Base-by-base conservation (phyloP, 2,797 vertebrate genomes). In the Hippocampus kuda region DNA sequence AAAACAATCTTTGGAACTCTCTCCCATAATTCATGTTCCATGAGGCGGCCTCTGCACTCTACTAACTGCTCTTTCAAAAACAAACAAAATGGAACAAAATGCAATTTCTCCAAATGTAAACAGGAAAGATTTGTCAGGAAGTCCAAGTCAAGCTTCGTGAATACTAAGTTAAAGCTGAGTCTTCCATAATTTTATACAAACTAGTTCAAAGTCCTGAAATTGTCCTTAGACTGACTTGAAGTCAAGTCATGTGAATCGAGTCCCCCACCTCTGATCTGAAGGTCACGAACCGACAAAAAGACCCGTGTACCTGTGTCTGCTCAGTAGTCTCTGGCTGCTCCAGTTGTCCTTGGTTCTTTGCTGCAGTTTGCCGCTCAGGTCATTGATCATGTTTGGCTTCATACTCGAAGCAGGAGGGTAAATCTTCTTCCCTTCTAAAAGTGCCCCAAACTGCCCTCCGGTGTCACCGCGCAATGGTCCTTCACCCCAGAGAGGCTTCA, bases 321-420 rank as follows among this genome's bases (percentile, higher is more conserved):
- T 90, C 85, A 70, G 87, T 20, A 84, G 85, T 56, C 89, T 83
- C 84, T 92, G 91, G 84, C 87, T 86, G 81, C 89, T 88, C 91
- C 91, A 92, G 85, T 75, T 89, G 60, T 90, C 87, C 73, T 86
- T 90, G 79, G 85, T 90, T 67, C 94, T 92, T 79, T 96, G 93
- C 80, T 95, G 94, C 73, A 96, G 89, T 83, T 97, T 97, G 90
- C 85, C 92, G 90, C 88, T 95, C 80, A 97, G 90, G 86, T 97
- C 95, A 15, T 90, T 94, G 78, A 96, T 93, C 85, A 96, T 95
- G 88, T 91, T 95, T 81, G 94, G 90, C 85, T 95, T 97, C 81
- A 95, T 94, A 54, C 93, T 89, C 68, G 93, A 90, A 56, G 90
- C 85, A 18, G 93, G 90, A 5, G 90, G 88, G 75, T 91, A 91